These are phyloP conservation scores for Drosophila aldrichi DNA, from an alignment of 2,888 invertebrate species.

Conservation along the genomic window DNA sequence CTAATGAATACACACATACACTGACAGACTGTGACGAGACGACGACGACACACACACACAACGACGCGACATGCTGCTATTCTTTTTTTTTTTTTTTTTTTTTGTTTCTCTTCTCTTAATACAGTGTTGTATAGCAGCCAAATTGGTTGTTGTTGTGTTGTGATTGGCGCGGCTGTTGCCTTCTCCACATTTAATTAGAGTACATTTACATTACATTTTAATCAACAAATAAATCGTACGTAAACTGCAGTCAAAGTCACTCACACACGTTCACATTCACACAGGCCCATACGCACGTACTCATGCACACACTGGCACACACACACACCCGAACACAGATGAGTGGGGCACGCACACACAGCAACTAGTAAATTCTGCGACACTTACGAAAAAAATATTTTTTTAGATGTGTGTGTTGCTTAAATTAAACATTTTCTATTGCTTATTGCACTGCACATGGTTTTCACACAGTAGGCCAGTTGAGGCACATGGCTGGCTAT, in stretches of 20 bases:
- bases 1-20: constrained; percentile 48
- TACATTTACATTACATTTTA: constrained; percentile 51
- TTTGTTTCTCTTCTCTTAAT: constrained; percentile 45
- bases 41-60: constrained; percentile 46
- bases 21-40: constrained; percentile 51
- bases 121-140: constrained; percentile 45
- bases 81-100: constrained; percentile 27
- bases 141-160: constrained; percentile 35
- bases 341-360: constrained; percentile 70
- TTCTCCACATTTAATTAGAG: constrained; percentile 43
- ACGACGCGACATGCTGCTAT: constrained; percentile 55
- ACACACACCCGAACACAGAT: constrained; percentile 42
- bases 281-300: constrained; percentile 39
- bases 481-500: constrained; percentile 46
- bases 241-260: constrained; percentile 77
- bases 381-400: constrained; percentile 69
- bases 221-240: constrained; percentile 58
- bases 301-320: constrained; percentile 18
- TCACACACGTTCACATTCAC: constrained; percentile 32
- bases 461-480: constrained; percentile 32
- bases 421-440: constrained; percentile 54
- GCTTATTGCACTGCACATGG: constrained; percentile 52
- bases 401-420: constrained; percentile 40
- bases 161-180: constrained; percentile 34
- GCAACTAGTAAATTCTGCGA: constrained; percentile 80